Evolutionary conservation across 2,888 invertebrate genomes (phyloP), one percentile per base, ranked within the genome.

Genomic region (Diaphora mendica): DNA sequence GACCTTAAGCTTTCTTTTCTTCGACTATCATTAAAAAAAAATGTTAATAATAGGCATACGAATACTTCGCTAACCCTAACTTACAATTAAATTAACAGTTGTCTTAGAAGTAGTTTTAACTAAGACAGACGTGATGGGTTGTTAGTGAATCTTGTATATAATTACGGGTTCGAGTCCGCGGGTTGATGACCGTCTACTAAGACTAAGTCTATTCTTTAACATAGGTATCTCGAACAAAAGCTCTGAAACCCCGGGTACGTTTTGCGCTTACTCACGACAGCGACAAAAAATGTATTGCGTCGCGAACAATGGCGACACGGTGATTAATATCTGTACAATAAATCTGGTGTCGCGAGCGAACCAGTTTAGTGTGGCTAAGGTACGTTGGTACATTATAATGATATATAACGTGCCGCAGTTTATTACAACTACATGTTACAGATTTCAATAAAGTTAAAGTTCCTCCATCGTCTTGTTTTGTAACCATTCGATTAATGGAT

Each of bases 121-220:
- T 30, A 78, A 77, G 82, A 84, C 82, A 85, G 84, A 81, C 86
- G 81, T 85, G 87, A 87, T 89, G 84, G 86, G 88, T 94, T 89
- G 92, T 93, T 92, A 92, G 90, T 86, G 83, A 90, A 86, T 87
- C 88, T 62, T 85, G 88, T 88, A 87, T 91, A 85, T 94, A 94
- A 94, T 94, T 94, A 94, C 89, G 85, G 85, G 80, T 82, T 85
- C 78, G 79, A 82, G 80, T 82, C 78, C 79, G 78, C 87, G 88
- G 93, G 93, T 93, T 90, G 91, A 91, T 90, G 93, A 93, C 94
- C 93, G 92, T 90, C 89, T 87, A 87, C 90, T 82, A 86, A 81
- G 88, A 86, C 81, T 55, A 85, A 83, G 87, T 86, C 92, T 93
- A 93, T 93, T 93, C 93, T 93, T 92, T 94, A 93, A 94, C 94